phyloP scores from a whole-genome alignment of 2,113 vertebrate species.

The Eurypyga helias region DNA sequence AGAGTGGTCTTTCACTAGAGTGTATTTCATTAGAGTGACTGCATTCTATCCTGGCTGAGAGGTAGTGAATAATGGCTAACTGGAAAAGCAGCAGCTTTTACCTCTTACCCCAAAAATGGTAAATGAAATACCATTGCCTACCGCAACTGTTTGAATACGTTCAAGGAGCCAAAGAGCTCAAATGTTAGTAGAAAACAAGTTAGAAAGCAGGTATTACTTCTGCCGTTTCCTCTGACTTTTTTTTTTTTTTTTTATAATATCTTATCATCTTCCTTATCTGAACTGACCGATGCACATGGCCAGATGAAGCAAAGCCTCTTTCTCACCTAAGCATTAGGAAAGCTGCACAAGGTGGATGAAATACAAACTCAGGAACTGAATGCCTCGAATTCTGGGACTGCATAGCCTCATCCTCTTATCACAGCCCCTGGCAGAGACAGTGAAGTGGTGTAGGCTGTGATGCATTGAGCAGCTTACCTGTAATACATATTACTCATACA shows the following conservation, averaged over 20 bases:
- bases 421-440: neutral
- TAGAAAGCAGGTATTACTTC: neutral
- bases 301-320: neutral
- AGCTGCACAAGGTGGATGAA: neutral
- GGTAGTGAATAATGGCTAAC: neutral
- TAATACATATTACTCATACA: neutral
- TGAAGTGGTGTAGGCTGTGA: neutral
- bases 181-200: neutral
- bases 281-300: neutral
- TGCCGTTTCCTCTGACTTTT: neutral
- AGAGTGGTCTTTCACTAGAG: neutral
- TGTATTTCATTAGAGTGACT: neutral
- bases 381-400: neutral
- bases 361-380: neutral
- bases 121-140: neutral
- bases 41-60: neutral
- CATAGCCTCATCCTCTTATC: neutral
- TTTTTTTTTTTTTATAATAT: neutral
- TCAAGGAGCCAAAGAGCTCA: neutral
- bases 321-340: neutral
- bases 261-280: neutral
- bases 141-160: neutral
- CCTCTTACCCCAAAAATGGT: neutral
- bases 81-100: neutral
- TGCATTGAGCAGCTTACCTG: neutral